These are phyloP conservation scores for Phainopepla nitens DNA, from an alignment of 2,113 vertebrate genomes.

Conservation along the genomic window DNA sequence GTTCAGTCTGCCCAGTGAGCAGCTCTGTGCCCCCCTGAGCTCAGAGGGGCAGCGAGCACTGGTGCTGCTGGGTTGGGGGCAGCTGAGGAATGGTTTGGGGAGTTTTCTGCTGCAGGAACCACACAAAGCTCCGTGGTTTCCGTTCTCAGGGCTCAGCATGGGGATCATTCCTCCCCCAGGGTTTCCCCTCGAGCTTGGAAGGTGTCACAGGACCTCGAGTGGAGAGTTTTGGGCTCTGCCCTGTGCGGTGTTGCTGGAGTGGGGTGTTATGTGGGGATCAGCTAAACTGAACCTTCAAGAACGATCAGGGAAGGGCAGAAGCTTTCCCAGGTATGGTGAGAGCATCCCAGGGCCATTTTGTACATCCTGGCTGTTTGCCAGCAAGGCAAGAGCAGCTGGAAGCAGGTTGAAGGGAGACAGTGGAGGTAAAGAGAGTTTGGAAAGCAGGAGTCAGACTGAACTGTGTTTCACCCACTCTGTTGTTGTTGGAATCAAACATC, in stretches of 20 bases:
- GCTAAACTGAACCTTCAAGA: background rate
- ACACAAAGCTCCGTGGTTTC: background rate
- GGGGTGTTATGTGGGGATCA: background rate
- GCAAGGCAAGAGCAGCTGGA: background rate
- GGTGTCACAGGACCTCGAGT: background rate
- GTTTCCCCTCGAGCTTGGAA: background rate
- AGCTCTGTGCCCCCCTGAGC: background rate
- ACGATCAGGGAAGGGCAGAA: background rate
- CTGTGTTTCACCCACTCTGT: background rate
- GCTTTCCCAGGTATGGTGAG: background rate
- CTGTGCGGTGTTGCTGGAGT: background rate
- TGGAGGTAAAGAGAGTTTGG: background rate
- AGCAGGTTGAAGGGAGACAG: background rate
- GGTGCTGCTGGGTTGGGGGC: background rate
- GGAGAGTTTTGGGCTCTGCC: background rate
- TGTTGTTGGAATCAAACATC: background rate
- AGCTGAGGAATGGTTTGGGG: background rate
- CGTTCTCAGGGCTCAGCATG: background rate
- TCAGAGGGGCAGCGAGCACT: accelerated
- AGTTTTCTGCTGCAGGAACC: background rate
- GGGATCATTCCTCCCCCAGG: background rate
- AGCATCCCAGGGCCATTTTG: background rate
- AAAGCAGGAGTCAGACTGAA: background rate
- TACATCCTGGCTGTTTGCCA: background rate
- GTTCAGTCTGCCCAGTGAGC: background rate